These are phyloP conservation scores for Euproctis similis DNA, from an alignment of 2,888 invertebrate species.

Conservation along the genomic window DNA sequence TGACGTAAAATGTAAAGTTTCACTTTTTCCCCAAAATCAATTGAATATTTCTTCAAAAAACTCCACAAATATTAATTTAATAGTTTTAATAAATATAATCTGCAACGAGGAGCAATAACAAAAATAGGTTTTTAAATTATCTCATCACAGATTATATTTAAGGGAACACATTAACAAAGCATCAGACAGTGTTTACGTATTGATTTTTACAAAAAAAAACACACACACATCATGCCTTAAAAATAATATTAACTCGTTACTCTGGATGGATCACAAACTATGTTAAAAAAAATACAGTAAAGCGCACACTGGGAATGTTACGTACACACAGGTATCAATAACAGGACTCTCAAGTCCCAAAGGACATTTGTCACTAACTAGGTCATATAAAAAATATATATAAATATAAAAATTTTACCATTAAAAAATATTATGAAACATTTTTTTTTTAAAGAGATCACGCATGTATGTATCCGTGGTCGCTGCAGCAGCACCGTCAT, in stretches of 20 bases:
- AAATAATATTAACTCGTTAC: constrained; percentile 53
- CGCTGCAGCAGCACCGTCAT: constrained; percentile 56
- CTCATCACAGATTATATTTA: too few species aligned
- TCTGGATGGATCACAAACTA: constrained; percentile 72
- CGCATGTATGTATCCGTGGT: constrained; percentile 48
- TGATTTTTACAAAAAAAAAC: too few species aligned
- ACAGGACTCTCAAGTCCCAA: constrained; percentile 20
- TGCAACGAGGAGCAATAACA: too few species aligned
- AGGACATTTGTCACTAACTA: constrained; percentile 39
- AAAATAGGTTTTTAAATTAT: too few species aligned
- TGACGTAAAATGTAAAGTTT: constrained; percentile 31
- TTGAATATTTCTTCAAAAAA: too few species aligned
- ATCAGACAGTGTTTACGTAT: constrained; percentile 43
- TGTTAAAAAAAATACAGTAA: constrained; percentile 61
- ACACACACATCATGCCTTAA: constrained; percentile 70
- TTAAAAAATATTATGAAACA: constrained; percentile 31
- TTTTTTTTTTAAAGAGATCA: constrained; percentile 69
- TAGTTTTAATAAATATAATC: too few species aligned
- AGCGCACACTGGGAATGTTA: constrained; percentile 73
- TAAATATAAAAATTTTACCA: constrained; percentile 27
- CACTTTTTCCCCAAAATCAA: too few species aligned
- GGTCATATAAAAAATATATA: constrained; percentile 65
- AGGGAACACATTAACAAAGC: constrained; percentile 36
- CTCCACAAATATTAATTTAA: too few species aligned
- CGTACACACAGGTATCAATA: constrained; percentile 73